These are phyloP conservation scores for Bhutanitis thaidina DNA, from an alignment of 2,888 invertebrate genomes.

Conservation along the genomic window DNA sequence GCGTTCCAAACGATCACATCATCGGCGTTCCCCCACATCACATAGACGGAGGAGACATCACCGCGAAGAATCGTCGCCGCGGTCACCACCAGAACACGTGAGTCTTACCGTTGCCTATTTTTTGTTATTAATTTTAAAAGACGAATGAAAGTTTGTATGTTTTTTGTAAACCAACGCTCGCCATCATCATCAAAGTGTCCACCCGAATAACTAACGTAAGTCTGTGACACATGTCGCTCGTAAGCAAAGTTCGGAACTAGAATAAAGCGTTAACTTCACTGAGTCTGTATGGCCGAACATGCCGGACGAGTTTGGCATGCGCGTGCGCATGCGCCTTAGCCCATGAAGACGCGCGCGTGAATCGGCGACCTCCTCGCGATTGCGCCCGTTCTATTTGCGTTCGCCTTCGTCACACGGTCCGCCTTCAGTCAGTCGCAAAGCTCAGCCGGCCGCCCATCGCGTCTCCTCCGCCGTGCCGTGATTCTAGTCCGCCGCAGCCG, in stretches of 20 bases:
- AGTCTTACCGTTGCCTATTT: slow-evolving; percentile 54
- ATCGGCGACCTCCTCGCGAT: slow-evolving; percentile 77
- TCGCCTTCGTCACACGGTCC: slow-evolving; percentile 76
- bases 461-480: slow-evolving; percentile 53
- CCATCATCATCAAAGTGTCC: slow-evolving; percentile 57
- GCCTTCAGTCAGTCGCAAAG: slow-evolving; percentile 78
- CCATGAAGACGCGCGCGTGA: slow-evolving; percentile 78
- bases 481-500: slow-evolving; percentile 44
- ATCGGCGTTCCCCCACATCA: slow-evolving; percentile 89
- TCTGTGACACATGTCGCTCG: slow-evolving; percentile 41
- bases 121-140: slow-evolving; percentile 37
- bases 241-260: slow-evolving; percentile 68
- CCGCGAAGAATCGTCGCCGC: slow-evolving; percentile 70
- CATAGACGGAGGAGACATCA: slow-evolving; percentile 85
- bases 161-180: slow-evolving; percentile 52
- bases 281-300: slow-evolving; percentile 65
- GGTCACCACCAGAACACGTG: slow-evolving; percentile 74
- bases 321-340: slow-evolving; percentile 76
- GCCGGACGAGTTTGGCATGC: slow-evolving; percentile 75
- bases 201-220: slow-evolving; percentile 54
- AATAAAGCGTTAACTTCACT: slow-evolving; percentile 70
- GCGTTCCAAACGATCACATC: slow-evolving; percentile 91
- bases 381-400: slow-evolving; percentile 78
- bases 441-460: slow-evolving; percentile 73
- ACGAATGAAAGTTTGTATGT: slow-evolving; percentile 49